Base-by-base conservation (phyloP, 2,888 invertebrate species). In the Clistopyga incitator region DNA sequence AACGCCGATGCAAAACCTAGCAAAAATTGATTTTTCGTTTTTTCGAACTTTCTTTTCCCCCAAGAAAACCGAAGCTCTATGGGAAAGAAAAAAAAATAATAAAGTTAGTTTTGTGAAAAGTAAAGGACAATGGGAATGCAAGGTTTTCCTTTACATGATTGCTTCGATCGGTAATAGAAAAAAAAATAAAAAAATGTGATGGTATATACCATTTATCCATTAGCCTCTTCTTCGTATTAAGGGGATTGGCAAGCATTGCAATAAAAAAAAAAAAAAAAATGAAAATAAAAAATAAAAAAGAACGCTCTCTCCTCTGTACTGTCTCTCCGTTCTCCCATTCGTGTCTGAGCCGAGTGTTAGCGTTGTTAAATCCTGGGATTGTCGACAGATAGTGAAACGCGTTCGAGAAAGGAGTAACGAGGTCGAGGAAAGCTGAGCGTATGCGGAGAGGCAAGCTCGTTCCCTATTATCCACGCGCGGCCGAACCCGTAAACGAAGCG, bases 381-480 rank as follows among this genome's bases (percentile, higher is more conserved):
- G 42, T 77, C 76, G 65, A 42, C 64, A 65, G 42, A 54, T 42
- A 38, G 65, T 45, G 54, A 77, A 54, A 67, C 67, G 76, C 42
- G 34, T 38, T 54, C 38, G 65, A 42, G 76, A 65, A 72, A 59
- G 56, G 42, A 67, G 67, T 75, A 76, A 80, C 65, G 74, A 86
- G 83, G 85, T 87, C 85, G 85, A 86, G 84, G 82, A 72, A 86
- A 86, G 84, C 68, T 64, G 77, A 77, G 79, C 64, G 61, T 18
- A 20, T 38, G 77, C 65, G 79, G 64, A 56, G 74, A 56, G 68
- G 76, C 77, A 54, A 74, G n/a, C 20, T 82, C 52, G 45, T 79
- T 82, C 52, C 52, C 81, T 52, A 47, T 81, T 82, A 74, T 75
- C 38, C 34, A 75, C 45, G 82, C 67, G 45, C 74, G 74, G 70